Conservation (phyloP, 2,113 vertebrate genomes). For the Oncorhynchus gorbuscha region DNA sequence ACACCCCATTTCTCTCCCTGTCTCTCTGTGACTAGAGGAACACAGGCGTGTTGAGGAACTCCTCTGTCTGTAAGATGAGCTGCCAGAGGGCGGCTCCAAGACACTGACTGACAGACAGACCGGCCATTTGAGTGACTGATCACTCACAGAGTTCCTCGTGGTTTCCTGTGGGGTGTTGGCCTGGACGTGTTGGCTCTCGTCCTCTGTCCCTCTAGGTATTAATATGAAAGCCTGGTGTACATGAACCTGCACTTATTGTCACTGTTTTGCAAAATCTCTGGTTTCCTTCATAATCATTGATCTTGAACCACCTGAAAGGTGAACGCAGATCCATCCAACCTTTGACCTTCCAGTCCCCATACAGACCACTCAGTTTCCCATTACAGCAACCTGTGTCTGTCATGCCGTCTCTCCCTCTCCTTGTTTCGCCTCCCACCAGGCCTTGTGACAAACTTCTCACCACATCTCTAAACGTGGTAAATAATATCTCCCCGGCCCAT, state of each 20-base stretch:
- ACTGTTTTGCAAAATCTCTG: too few relatives aligned
- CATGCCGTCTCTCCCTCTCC: not conserved
- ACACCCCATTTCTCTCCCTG: not conserved
- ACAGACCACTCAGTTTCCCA: too few relatives aligned
- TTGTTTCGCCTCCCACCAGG: slow-evolving; percentile 40
- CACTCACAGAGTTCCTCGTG: not conserved
- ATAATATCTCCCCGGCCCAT: slow-evolving; percentile 1
- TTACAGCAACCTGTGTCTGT: too few relatives aligned
- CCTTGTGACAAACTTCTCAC: slow-evolving; percentile 20
- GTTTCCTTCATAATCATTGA: too few relatives aligned
- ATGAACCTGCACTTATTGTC: too few relatives aligned
- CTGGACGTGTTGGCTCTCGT: slow-evolving; percentile 37
- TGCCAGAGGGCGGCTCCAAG: not conserved
- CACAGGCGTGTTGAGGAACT: not conserved
- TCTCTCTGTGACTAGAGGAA: not conserved
- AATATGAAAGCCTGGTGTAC: too few relatives aligned
- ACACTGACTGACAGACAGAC: not conserved
- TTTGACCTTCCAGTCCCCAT: too few relatives aligned
- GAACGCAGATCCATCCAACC: too few relatives aligned
- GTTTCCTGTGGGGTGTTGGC: slow-evolving; percentile 30
- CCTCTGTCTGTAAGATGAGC: not conserved
- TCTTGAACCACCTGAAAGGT: too few relatives aligned
- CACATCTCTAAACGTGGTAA: slow-evolving; percentile 12
- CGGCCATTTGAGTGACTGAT: not conserved
- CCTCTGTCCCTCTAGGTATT: not conserved